These are phyloP conservation scores for Myotis yumanensis DNA, from an alignment of 2,113 vertebrate genomes.

Conservation along the genomic window DNA sequence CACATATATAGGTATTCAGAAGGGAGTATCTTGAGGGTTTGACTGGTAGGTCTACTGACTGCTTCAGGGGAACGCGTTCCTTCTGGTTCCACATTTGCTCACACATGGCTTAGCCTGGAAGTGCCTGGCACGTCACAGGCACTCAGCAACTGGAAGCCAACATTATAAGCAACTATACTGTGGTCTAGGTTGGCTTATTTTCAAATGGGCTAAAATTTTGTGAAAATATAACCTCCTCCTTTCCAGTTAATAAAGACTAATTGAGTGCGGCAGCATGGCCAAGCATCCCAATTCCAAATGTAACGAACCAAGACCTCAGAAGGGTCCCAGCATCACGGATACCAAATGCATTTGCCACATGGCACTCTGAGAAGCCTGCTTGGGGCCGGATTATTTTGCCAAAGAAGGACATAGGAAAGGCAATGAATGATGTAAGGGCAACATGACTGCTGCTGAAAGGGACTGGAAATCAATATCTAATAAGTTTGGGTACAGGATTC, in stretches of 20 bases:
- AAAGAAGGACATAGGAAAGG: background rate
- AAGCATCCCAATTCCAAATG: background rate
- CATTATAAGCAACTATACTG: background rate
- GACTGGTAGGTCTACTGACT: background rate
- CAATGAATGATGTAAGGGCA: background rate
- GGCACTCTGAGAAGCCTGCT: background rate
- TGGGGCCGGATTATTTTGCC: background rate
- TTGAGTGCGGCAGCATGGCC: background rate
- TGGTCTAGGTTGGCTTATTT: conserved; percentile 35
- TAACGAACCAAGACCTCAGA: background rate
- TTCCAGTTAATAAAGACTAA: background rate
- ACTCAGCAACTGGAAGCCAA: background rate
- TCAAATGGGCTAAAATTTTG: conserved; percentile 10
- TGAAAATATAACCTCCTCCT: background rate
- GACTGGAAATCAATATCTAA: background rate
- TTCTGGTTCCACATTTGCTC: background rate
- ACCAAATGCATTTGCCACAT: background rate
- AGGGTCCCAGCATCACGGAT: background rate
- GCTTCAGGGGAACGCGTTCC: background rate
- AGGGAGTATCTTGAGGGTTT: background rate
- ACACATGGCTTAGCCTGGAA: background rate
- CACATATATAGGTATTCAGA: background rate
- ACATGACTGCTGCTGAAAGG: background rate
- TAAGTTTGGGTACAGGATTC: background rate
- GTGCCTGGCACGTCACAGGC: background rate